Percentiles rank a stretch among this genome's conserved stretches.
These are phyloP conservation scores for Pandion haliaetus DNA, from an alignment of 2,113 vertebrate species.

Conservation along the genomic window DNA sequence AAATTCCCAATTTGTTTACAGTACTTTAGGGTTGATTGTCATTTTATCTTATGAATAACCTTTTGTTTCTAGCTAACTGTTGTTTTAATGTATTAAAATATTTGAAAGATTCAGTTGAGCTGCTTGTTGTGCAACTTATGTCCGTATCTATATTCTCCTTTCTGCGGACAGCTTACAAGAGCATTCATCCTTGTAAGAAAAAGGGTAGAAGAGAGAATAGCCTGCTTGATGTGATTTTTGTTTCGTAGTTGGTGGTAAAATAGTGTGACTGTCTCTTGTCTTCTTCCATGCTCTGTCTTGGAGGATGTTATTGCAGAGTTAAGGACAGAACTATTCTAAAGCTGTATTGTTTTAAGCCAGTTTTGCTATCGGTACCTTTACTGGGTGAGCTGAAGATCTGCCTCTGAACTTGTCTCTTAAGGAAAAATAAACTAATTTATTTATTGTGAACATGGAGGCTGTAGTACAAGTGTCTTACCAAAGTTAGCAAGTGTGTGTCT, in stretches of 20 bases:
- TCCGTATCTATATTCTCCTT: not conserved
- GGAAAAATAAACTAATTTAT: not conserved
- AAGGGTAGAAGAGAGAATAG: not conserved
- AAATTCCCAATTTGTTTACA: not conserved
- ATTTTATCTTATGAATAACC: not conserved
- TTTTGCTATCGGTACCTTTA: not conserved
- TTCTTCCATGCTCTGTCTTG: not conserved
- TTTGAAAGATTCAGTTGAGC: not conserved
- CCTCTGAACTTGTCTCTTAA: not conserved
- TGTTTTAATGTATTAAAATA: not conserved
- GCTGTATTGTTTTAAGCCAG: not conserved
- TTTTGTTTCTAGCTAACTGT: not conserved
- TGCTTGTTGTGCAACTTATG: not conserved
- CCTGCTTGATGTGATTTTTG: not conserved
- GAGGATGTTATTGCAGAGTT: not conserved
- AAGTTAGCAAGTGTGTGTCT: not conserved
- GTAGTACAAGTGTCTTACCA: not conserved
- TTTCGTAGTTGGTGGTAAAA: not conserved
- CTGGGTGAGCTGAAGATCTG: not conserved
- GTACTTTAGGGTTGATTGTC: not conserved
- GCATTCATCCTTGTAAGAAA: not conserved
- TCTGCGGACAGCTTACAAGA: not conserved
- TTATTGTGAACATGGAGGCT: not conserved
- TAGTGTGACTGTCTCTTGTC: not conserved
- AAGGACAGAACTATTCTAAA: not conserved